Evolutionary conservation across 2,113 vertebrate genomes (phyloP).

Genomic region (Ictalurus furcatus): DNA sequence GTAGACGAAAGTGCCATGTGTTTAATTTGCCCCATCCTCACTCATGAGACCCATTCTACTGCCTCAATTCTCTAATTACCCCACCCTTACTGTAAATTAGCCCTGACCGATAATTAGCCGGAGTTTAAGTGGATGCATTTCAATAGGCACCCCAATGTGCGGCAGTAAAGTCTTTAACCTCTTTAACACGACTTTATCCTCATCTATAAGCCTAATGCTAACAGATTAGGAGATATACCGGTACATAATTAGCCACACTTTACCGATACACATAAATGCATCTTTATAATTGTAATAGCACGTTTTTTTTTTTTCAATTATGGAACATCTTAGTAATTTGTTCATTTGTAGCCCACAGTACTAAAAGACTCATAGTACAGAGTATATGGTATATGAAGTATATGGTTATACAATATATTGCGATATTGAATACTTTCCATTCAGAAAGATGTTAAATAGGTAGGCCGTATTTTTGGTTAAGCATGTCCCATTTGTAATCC

Average conservation of each 20-base stretch:
- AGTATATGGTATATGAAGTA: neutral
- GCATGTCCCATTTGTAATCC: neutral
- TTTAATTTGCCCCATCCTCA: conserved; percentile 43
- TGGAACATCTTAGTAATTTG: neutral
- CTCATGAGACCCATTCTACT: conserved; percentile 61
- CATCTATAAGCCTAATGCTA: conserved; percentile 27
- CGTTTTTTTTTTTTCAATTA: too few relatives aligned
- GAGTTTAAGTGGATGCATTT: conserved; percentile 45
- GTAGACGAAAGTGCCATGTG: conserved; percentile 21
- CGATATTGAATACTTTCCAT: neutral
- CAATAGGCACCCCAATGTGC: conserved; percentile 57
- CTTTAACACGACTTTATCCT: conserved; percentile 49
- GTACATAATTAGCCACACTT: conserved; percentile 29
- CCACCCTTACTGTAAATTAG: conserved; percentile 68
- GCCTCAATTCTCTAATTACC: conserved; percentile 70
- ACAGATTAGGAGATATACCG: conserved; percentile 39
- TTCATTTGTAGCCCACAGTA: neutral
- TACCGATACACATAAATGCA: neutral
- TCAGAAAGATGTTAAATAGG: neutral
- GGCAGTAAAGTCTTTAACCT: conserved; percentile 57
- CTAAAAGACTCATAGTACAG: neutral
- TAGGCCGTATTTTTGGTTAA: neutral
- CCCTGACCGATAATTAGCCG: conserved; percentile 63
- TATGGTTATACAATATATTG: neutral
- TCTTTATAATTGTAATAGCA: neutral